Conservation (phyloP, 2,888 invertebrate genomes). For the Patella caerulea region DNA sequence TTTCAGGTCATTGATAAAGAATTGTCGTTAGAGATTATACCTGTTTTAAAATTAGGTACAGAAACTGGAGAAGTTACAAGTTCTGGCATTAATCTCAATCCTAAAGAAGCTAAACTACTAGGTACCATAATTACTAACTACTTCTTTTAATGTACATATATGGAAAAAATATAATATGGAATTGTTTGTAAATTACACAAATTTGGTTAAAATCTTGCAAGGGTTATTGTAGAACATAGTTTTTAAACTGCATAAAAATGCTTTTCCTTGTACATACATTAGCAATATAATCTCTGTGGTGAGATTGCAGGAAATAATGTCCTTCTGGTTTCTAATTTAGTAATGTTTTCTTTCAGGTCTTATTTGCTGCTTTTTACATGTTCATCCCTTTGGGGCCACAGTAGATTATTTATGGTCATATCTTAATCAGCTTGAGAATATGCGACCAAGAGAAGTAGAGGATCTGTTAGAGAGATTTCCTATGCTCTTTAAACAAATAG, state of each 20-base stretch:
- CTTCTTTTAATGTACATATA: too few relatives aligned
- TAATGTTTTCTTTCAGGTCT: constrained; percentile 74
- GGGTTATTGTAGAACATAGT: too few relatives aligned
- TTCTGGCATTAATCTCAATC: constrained; percentile 50
- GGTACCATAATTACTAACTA: constrained; percentile 41
- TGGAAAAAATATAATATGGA: too few relatives aligned
- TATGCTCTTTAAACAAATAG: constrained; percentile 84
- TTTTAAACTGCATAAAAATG: too few relatives aligned
- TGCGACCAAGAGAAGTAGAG: constrained; percentile 78
- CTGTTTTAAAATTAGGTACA: not conserved
- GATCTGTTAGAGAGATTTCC: constrained; percentile 82
- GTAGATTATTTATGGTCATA: constrained; percentile 92
- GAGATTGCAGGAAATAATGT: too few relatives aligned
- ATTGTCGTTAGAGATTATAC: not conserved
- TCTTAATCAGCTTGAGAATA: constrained; percentile 82
- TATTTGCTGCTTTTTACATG: constrained; percentile 89
- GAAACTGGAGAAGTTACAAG: constrained; percentile 40
- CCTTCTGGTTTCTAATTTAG: not conserved
- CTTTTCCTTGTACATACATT: too few relatives aligned
- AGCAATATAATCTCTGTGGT: too few relatives aligned
- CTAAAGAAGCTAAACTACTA: constrained; percentile 64
- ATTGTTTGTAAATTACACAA: constrained; percentile 14
- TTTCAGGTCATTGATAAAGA: not conserved
- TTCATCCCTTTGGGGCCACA: constrained; percentile 93
- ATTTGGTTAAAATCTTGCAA: too few relatives aligned